These are phyloP conservation scores for Montipora foliosa DNA, from an alignment of 64 coral and sea anemone genomes.

Conservation along the genomic window DNA sequence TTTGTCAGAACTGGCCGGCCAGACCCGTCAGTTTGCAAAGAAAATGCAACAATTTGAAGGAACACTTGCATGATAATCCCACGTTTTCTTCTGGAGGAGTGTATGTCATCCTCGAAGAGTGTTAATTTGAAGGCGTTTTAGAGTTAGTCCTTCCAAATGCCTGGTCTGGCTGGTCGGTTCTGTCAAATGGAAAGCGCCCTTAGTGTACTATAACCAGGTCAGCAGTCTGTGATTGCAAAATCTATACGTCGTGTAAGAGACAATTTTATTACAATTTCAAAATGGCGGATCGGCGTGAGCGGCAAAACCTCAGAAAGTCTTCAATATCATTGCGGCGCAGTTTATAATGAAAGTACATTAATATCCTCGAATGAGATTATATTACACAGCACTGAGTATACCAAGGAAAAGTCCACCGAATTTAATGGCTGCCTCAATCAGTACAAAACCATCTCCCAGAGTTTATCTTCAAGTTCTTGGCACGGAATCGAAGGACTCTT, in stretches of 20 bases:
- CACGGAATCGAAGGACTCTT: constrained; percentile 72
- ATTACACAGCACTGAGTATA: background rate
- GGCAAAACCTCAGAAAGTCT: background rate
- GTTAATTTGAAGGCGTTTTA: no score
- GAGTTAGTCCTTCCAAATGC: no score
- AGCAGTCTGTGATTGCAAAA: no score
- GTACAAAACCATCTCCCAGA: constrained; percentile 14
- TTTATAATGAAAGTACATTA: background rate
- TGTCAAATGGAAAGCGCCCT: no score
- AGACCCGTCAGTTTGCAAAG: no score
- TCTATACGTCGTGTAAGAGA: background rate
- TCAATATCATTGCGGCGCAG: background rate
- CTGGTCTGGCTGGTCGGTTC: no score
- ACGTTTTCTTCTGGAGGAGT: no score
- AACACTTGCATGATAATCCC: no score
- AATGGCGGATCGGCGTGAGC: background rate
- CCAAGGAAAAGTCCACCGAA: background rate
- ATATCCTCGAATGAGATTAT: constrained; percentile 18
- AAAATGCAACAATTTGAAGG: no score
- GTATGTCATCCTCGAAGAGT: no score
- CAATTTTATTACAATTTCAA: background rate
- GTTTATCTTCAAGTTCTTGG: constrained; percentile 94
- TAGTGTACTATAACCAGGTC: no score
- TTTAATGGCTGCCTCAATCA: constrained; percentile 11
- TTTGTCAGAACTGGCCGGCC: no score